These are phyloP conservation scores for human DNA, from an alignment of 2,113 vertebrate species.

Conservation along the genomic window DNA sequence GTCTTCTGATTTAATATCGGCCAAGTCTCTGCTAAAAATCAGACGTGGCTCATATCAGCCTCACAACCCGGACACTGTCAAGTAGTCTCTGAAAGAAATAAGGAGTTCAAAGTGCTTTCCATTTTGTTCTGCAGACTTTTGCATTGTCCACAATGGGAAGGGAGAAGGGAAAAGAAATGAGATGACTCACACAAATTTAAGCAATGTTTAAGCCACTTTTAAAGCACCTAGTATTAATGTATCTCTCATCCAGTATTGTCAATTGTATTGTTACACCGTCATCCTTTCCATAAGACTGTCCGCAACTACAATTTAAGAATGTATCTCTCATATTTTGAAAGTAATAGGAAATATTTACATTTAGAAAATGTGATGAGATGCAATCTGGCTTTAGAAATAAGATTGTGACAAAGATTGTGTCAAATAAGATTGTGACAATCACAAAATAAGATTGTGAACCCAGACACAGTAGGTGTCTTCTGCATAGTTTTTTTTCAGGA, in stretches of 20 bases:
- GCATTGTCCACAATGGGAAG: background rate
- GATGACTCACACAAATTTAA: background rate
- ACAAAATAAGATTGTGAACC: background rate
- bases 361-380: background rate
- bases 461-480: background rate
- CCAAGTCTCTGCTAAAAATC: background rate
- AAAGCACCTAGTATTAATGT: background rate
- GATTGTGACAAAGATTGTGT: background rate
- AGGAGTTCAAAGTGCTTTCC: background rate
- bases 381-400: conserved; percentile 35
- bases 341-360: background rate
- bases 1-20: background rate
- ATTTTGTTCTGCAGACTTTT: background rate
- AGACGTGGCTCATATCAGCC: background rate
- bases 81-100: background rate
- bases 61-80: background rate
- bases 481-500: background rate
- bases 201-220: background rate
- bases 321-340: background rate
- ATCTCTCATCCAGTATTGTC: background rate
- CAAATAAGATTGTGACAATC: background rate
- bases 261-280: background rate
- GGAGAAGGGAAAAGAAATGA: background rate
- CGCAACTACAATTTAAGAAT: background rate
- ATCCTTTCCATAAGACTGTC: background rate